Evolutionary conservation across 1,140 invertebrate genomes (phyloP), one percentile per base, ranked within the genome.

Genomic region (Bombus pyrosoma): DNA sequence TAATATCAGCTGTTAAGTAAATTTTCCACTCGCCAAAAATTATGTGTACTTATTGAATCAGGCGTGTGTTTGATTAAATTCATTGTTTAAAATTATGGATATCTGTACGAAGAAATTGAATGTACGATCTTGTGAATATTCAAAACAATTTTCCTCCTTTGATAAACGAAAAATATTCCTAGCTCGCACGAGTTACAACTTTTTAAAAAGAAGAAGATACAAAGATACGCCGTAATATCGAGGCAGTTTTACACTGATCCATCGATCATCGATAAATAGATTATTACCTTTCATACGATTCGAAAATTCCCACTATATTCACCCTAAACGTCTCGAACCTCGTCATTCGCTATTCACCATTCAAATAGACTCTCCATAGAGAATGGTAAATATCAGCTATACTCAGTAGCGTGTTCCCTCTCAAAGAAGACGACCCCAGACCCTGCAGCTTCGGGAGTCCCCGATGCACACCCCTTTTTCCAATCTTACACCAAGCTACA

Each of bases 401-500:
- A 53, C 34, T 53, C 41, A 22, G 64, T 18, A 47, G 32, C 64
- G 64, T 22, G 59, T 71, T 66, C 12, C 25, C 25, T 83, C 32
- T 43, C 72, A 75, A 83, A 76, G 62, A 66, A 47, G 69, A 34
- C 43, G 77, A 79, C 34, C 43, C 18, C 5, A 10, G 53, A 53
- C 39, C 15, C 43, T 66, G 2, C 41, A 37, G 15, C 22, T 41
- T n/a, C 18, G 34, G 47, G 34, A 22, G 43, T 84, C 75, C 73
- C 59, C 47, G 25, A 43, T 22, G 81, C 9, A 71, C 62, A 79
- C 66, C 66, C 66, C 66, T 71, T 84, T 84, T 85, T 62, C 68
- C 77, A 47, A 83, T 78, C 82, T 78, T 78, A 83, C 66, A 59
- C 75, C 39, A 57, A 43, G 83, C 83, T 72, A 59, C 76, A 53